These are phyloP conservation scores for Gryllus longicercus DNA, from an alignment of 2,888 invertebrate genomes.

Conservation along the genomic window DNA sequence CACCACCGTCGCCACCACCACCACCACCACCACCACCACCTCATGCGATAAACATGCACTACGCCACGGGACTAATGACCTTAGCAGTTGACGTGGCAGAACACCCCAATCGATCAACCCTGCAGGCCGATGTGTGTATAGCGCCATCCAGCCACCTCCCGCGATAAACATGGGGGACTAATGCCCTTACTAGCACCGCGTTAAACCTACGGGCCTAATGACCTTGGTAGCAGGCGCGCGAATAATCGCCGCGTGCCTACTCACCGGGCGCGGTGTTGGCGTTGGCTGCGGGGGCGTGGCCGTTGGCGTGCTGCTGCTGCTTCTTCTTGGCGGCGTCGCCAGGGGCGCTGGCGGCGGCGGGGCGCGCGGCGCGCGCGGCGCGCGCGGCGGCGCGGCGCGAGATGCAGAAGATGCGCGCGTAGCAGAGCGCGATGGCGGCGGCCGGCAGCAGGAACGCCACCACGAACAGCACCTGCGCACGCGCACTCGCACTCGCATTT, in stretches of 20 bases:
- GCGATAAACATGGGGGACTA: no score
- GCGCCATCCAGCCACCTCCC: no score
- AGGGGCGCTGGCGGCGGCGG: slow-evolving; percentile 21
- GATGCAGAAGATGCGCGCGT: slow-evolving; percentile 66
- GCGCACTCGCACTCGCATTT: slow-evolving; percentile 66
- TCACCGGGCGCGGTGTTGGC: background rate
- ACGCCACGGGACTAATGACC: no score
- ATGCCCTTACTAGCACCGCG: no score
- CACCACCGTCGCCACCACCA: no score
- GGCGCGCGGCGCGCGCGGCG: slow-evolving; percentile 32
- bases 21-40: no score
- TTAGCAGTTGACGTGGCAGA: no score
- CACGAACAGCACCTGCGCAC: slow-evolving; percentile 56
- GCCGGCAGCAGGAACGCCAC: slow-evolving; percentile 59
- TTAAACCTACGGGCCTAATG: no score
- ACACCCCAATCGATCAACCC: no score
- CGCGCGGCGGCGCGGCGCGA: slow-evolving; percentile 72
- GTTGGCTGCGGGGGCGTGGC: background rate
- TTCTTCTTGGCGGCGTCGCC: background rate
- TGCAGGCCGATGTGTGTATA: no score
- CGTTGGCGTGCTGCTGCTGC: background rate
- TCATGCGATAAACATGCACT: no score
- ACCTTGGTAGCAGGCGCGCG: no score
- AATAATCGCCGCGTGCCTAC: background rate
- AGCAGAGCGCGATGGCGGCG: slow-evolving; percentile 55